phyloP scores from a whole-genome alignment of 2,113 vertebrate species.

The Tamias sibiricus region DNA sequence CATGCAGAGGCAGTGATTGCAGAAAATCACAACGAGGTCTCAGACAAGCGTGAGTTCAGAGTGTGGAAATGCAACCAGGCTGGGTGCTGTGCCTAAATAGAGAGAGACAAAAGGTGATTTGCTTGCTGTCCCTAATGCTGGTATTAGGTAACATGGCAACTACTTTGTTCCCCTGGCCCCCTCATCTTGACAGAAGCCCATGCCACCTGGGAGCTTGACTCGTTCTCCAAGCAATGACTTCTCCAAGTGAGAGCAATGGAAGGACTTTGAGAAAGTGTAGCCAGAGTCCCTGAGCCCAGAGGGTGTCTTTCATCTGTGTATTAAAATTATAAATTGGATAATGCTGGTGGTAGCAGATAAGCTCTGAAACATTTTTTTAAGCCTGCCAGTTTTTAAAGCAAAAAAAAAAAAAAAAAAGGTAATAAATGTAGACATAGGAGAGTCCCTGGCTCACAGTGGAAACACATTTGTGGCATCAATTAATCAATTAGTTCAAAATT shows the following conservation, averaged over 20 bases:
- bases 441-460: background rate
- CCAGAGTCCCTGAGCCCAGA: background rate
- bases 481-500: background rate
- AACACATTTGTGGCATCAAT: too few relatives aligned
- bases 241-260: background rate
- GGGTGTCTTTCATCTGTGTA: background rate
- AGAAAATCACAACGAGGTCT: too few relatives aligned
- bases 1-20: background rate
- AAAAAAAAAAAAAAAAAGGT: background rate
- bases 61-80: background rate
- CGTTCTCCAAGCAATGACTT: background rate
- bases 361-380: background rate
- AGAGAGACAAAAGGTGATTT: background rate
- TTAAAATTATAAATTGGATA: background rate
- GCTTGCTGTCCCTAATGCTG: background rate
- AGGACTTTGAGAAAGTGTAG: background rate
- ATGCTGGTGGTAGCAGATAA: background rate
- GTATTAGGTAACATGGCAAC: background rate
- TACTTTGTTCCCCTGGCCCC: background rate
- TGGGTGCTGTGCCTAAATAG: background rate
- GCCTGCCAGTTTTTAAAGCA: background rate
- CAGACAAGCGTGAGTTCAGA: background rate
- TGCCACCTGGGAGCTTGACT: background rate
- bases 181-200: background rate
- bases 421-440: background rate